These are phyloP conservation scores for Mionectes macconnelli DNA, from an alignment of 2,113 vertebrate genomes.

Conservation along the genomic window DNA sequence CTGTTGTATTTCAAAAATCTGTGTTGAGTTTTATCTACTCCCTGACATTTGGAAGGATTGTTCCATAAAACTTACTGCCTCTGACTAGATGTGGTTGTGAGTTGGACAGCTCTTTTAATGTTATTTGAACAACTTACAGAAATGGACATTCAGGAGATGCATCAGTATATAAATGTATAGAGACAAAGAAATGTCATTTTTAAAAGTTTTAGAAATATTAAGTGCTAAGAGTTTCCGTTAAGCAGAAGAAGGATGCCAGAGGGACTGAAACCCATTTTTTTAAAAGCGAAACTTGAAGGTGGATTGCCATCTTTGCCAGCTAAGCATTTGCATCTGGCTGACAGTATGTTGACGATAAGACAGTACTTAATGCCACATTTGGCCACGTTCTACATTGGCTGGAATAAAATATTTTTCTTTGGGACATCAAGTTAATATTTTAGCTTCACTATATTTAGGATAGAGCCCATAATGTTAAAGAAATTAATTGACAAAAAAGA, in stretches of 20 bases:
- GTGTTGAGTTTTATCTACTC: neutral
- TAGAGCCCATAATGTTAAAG: neutral
- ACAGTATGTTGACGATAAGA: constrained; percentile 40
- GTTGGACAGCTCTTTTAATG: neutral
- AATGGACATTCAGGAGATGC: neutral
- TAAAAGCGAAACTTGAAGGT: neutral
- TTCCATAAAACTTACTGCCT: neutral
- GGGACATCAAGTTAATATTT: neutral
- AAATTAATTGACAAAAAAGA: neutral
- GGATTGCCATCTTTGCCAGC: constrained; percentile 24
- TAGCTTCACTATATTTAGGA: neutral
- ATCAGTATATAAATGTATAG: neutral
- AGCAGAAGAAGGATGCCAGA: neutral
- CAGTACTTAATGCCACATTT: constrained; percentile 33
- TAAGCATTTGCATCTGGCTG: constrained; percentile 21
- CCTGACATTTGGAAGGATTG: neutral
- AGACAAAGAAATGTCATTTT: neutral
- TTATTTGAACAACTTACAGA: neutral
- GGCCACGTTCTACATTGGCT: neutral
- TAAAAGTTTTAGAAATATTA: neutral
- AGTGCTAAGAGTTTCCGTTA: neutral
- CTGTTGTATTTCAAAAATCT: neutral
- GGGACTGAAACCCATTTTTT: neutral
- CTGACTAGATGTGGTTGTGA: neutral
- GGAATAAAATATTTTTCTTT: constrained; percentile 2